Conservation (phyloP, 2,797 vertebrate species). For the Periparus ater region DNA sequence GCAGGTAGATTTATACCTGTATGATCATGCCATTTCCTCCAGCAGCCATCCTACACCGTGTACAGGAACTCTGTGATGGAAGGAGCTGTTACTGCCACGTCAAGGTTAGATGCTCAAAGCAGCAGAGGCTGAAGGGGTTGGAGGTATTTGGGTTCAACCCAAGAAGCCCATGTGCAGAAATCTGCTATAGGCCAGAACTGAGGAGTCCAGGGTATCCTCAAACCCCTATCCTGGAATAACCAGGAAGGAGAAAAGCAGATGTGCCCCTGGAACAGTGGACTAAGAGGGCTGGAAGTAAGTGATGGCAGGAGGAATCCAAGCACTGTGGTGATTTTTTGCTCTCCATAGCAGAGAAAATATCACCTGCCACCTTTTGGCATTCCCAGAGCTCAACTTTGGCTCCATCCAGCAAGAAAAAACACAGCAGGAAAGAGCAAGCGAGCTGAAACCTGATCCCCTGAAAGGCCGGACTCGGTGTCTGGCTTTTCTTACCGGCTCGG, state of each 20-base stretch:
- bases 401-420: slow-evolving; percentile 34
- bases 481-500: slow-evolving; percentile 53
- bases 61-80: fast-evolving
- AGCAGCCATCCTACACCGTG: not conserved
- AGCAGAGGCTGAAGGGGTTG: not conserved
- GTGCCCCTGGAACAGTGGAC: not conserved
- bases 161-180: not conserved
- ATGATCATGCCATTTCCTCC: not conserved
- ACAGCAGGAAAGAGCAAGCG: slow-evolving; percentile 31
- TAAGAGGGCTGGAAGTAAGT: not conserved
- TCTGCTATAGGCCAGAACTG: not conserved
- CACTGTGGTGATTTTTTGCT: not conserved
- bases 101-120: not conserved
- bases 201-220: not conserved
- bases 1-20: not conserved
- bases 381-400: not conserved
- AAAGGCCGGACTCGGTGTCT: slow-evolving; percentile 35
- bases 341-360: not conserved
- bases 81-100: not conserved
- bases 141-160: not conserved
- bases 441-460: slow-evolving; percentile 66
- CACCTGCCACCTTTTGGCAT: slow-evolving; percentile 42
- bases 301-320: not conserved
- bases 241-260: not conserved
- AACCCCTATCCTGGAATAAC: not conserved